phyloP scores from a whole-genome alignment of 1,140 invertebrate species.

The Pogonognathellus flavescens region DNA sequence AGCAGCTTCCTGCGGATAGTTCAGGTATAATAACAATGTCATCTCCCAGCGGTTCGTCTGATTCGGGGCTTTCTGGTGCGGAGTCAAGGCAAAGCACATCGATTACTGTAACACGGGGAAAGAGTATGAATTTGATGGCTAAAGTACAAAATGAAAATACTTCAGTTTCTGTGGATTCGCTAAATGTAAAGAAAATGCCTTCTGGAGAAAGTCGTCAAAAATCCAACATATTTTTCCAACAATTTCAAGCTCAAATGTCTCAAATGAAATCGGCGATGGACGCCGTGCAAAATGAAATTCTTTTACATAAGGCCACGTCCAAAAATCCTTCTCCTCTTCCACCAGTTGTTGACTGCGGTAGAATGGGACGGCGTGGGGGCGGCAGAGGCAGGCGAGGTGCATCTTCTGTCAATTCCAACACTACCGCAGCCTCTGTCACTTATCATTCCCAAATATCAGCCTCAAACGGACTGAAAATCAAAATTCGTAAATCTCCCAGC shows the following conservation, averaged over 20 bases:
- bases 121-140: constrained; percentile 60
- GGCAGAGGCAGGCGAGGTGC: neutral
- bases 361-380: neutral
- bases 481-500: constrained; percentile 75
- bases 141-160: constrained; percentile 60
- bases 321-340: neutral
- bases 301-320: neutral
- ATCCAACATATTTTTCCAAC: constrained; percentile 63
- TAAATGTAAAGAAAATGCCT: constrained; percentile 19
- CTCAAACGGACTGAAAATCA: constrained; percentile 75
- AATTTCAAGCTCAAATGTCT: constrained; percentile 67
- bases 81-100: constrained; percentile 7
- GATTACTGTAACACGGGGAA: constrained; percentile 36
- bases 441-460: constrained; percentile 65
- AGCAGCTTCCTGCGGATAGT: constrained; percentile 64
- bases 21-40: constrained; percentile 61
- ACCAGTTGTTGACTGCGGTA: neutral
- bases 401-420: neutral
- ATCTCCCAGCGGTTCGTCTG: constrained; percentile 61
- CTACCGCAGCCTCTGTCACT: constrained; percentile 12
- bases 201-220: constrained; percentile 51
- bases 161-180: neutral
- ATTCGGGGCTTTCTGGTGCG: constrained; percentile 52
- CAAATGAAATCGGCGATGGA: constrained; percentile 66
- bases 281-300: constrained; percentile 62